A percentile compares a stretch with the other conserved stretches of the same genome.
These are phyloP conservation scores for Sebastes taczanowskii DNA, from an alignment of 2,797 vertebrate species.

Conservation along the genomic window DNA sequence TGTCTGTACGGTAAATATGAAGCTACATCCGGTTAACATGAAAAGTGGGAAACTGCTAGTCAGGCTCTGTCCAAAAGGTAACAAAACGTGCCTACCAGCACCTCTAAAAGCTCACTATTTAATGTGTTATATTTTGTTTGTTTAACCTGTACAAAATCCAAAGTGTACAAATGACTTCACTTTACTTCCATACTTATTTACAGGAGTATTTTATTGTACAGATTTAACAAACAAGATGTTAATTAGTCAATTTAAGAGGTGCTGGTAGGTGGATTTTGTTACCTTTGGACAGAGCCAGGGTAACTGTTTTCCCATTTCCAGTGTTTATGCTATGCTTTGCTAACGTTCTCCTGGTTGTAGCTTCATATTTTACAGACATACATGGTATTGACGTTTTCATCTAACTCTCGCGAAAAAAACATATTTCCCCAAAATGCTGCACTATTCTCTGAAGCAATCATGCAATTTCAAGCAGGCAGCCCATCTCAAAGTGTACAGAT, in stretches of 20 bases:
- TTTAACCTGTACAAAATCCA: fast-evolving
- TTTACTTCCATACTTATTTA: not conserved
- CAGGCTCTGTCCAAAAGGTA: not conserved
- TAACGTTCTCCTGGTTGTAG: not conserved
- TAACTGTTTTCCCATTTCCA: not conserved
- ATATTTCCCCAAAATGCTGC: too few species aligned
- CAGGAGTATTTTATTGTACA: not conserved
- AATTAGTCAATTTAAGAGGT: not conserved
- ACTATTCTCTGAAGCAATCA: not conserved
- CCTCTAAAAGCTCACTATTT: not conserved
- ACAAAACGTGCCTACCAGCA: not conserved
- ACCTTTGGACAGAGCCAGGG: not conserved
- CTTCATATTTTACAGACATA: not conserved
- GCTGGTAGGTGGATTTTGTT: not conserved
- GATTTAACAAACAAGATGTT: not conserved
- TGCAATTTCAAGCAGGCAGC: not conserved
- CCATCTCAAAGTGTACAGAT: not conserved
- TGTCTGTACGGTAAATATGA: not conserved
- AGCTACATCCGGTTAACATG: not conserved
- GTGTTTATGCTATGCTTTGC: not conserved
- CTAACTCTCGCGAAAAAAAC: too few species aligned
- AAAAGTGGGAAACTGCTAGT: not conserved
- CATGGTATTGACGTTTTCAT: not conserved
- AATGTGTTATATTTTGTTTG: not conserved
- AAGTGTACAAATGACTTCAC: not conserved